Conservation (phyloP, 1,140 invertebrate genomes). For the Drosophila trapezifrons region DNA sequence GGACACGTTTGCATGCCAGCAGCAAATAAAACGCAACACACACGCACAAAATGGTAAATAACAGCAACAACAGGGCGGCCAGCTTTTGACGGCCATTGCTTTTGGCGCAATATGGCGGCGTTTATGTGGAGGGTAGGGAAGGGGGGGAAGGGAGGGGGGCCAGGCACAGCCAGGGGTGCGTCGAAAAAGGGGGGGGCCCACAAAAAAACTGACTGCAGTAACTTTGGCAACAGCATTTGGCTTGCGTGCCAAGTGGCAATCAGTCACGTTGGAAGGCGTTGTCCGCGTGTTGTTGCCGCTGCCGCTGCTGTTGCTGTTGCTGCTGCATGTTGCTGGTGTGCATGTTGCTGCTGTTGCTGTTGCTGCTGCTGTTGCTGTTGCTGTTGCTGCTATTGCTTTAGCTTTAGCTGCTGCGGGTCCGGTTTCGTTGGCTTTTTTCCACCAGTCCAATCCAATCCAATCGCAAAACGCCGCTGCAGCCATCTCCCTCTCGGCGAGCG, state of each 20-base stretch:
- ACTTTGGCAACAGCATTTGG: slow-evolving; percentile 44
- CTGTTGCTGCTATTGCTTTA: slow-evolving; percentile 12
- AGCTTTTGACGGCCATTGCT: slow-evolving; percentile 71
- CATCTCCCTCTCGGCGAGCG: slow-evolving; percentile 15
- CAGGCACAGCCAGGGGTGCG: background rate
- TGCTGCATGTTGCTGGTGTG: slow-evolving; percentile 19
- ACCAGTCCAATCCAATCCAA: slow-evolving; percentile 51
- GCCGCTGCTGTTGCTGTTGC: background rate
- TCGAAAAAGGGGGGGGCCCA: background rate
- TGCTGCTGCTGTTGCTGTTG: slow-evolving; percentile 11
- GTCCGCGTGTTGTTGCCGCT: slow-evolving; percentile 48
- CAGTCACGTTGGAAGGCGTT: slow-evolving; percentile 77
- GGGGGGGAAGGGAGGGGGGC: too few species aligned
- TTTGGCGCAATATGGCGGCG: slow-evolving; percentile 69
- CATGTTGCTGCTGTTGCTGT: slow-evolving; percentile 11
- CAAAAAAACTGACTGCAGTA: slow-evolving; percentile 47
- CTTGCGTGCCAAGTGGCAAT: slow-evolving; percentile 81
- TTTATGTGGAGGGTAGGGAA: background rate
- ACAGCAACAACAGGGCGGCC: slow-evolving; percentile 16
- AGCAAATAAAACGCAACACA: slow-evolving; percentile 74
- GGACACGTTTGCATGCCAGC: slow-evolving; percentile 69
- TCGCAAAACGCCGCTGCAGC: slow-evolving; percentile 61
- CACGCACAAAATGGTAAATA: slow-evolving; percentile 77
- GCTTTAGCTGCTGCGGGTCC: slow-evolving; percentile 39
- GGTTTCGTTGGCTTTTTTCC: slow-evolving; percentile 58